A percentile compares a stretch with the other conserved stretches of the same genome.
These are phyloP conservation scores for Platycheirus albimanus DNA, from an alignment of 2,888 invertebrate genomes.

Conservation along the genomic window DNA sequence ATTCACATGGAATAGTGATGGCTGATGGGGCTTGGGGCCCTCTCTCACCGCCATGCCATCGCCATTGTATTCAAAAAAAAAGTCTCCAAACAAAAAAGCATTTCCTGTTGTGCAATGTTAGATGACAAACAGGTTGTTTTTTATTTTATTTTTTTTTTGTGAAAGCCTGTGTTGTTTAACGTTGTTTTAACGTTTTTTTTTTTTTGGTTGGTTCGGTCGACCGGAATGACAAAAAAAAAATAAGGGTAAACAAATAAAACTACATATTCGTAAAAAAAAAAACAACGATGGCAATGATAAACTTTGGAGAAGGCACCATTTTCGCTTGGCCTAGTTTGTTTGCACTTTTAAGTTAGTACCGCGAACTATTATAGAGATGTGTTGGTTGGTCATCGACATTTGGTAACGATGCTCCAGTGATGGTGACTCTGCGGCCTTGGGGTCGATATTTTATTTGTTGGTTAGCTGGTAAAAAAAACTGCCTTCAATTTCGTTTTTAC, in stretches of 20 bases:
- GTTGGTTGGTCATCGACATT: too few species aligned
- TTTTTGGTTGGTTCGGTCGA: conserved; percentile 40
- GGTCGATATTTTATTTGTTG: too few species aligned
- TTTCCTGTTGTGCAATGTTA: conserved; percentile 66
- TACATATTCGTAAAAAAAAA: conserved; percentile 7
- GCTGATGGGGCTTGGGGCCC: conserved; percentile 1
- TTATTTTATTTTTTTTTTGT: conserved; percentile 3
- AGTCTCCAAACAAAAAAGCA: conserved; percentile 41
- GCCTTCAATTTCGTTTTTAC: too few species aligned
- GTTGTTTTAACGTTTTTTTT: conserved; percentile 11
- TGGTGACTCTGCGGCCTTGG: too few species aligned
- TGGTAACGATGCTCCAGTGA: too few species aligned
- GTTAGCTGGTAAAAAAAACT: too few species aligned
- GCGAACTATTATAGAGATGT: too few species aligned
- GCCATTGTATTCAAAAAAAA: conserved; percentile 11
- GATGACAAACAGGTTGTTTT: conserved; percentile 16
- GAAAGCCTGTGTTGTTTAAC: conserved; percentile 18
- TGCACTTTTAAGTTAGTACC: conserved; percentile 9
- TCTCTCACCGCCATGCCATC: not conserved
- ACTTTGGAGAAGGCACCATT: too few species aligned
- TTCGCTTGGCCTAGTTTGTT: conserved; percentile 57
- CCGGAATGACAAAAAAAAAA: conserved; percentile 34
- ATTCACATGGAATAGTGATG: conserved; percentile 27
- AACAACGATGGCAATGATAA: too few species aligned
- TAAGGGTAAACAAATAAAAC: conserved; percentile 20